Percentiles rank a stretch among this genome's conserved stretches.
Conservation (phyloP, 2,113 vertebrate species). For the Puffinus mauretanicus region DNA sequence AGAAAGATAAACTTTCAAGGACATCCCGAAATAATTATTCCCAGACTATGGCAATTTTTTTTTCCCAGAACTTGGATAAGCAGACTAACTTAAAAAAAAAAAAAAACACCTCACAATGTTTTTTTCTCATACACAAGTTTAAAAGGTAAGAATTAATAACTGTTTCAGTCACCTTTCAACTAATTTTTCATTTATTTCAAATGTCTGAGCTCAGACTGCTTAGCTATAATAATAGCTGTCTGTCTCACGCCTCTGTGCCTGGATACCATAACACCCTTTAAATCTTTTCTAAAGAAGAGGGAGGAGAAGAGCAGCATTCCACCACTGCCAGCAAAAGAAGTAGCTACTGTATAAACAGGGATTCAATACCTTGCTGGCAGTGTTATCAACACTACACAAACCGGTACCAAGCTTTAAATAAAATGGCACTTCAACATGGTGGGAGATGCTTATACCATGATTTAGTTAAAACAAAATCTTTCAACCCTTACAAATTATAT, state of each 20-base stretch:
- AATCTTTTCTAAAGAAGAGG: neutral
- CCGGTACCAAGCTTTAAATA: neutral
- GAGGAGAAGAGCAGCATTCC: neutral
- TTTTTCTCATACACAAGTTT: neutral
- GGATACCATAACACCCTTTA: neutral
- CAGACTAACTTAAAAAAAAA: neutral
- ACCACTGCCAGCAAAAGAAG: neutral
- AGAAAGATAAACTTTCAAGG: neutral
- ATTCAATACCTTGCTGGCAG: neutral
- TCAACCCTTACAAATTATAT: neutral
- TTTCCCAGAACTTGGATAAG: neutral
- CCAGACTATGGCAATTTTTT: neutral
- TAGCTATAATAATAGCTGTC: neutral
- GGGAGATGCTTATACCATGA: neutral
- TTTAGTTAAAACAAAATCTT: neutral
- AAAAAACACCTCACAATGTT: neutral
- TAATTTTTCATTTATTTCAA: neutral
- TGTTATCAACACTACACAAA: neutral
- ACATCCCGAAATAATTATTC: neutral
- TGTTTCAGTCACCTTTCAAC: neutral
- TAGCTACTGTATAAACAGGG: neutral
- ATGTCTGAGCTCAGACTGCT: neutral
- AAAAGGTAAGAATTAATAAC: neutral
- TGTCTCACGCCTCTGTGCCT: neutral
- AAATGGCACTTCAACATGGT: neutral